Conservation (phyloP, 35 echinoderm and acorn worm genomes). For the Chiridota heheva region DNA sequence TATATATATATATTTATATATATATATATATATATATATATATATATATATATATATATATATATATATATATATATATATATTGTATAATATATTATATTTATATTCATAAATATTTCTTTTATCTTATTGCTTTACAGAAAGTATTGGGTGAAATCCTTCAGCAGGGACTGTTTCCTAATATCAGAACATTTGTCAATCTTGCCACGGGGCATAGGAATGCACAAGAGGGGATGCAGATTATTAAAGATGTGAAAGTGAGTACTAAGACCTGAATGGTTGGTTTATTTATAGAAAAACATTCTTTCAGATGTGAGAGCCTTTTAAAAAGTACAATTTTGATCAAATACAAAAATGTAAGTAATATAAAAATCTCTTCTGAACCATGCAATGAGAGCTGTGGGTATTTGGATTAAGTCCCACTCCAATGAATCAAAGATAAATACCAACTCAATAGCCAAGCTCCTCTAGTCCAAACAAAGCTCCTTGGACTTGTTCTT, state of each 20-base stretch:
- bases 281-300: background rate
- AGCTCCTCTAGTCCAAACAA: too few relatives aligned
- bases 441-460: too few relatives aligned
- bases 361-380: too few relatives aligned
- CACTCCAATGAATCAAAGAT: too few relatives aligned
- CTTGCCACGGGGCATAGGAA: slow-evolving; percentile 63
- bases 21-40: background rate
- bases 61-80: background rate
- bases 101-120: background rate
- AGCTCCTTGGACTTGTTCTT: too few relatives aligned
- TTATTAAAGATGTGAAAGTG: slow-evolving; percentile 86
- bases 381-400: background rate
- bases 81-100: background rate
- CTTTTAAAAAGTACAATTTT: background rate
- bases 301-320: background rate
- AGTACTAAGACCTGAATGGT: background rate
- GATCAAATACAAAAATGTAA: background rate
- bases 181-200: slow-evolving; percentile 77
- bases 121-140: slow-evolving; percentile 39
- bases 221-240: slow-evolving; percentile 73
- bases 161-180: slow-evolving; percentile 51
- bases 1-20: background rate
- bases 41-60: background rate
- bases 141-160: slow-evolving; percentile 48
- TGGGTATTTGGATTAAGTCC: background rate